These are phyloP conservation scores for Sitophilus oryzae DNA, from an alignment of 1,140 invertebrate genomes.

Conservation along the genomic window DNA sequence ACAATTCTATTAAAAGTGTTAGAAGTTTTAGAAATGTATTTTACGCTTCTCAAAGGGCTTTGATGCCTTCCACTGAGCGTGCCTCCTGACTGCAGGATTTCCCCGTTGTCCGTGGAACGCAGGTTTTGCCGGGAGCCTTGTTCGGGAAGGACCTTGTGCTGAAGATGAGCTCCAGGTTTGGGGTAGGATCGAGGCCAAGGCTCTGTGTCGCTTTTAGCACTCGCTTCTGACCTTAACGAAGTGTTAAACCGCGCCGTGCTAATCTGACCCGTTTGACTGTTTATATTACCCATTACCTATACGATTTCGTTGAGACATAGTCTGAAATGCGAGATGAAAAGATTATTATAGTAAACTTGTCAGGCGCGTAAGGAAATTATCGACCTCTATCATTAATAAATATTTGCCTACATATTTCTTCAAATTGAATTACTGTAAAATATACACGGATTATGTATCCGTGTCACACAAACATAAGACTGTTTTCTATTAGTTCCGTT, in stretches of 20 bases:
- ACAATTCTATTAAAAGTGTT: background rate
- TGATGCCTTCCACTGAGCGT: conserved; percentile 59
- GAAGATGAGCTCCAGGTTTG: conserved; percentile 40
- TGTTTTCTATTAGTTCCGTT: too few relatives aligned
- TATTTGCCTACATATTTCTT: too few relatives aligned
- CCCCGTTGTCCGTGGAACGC: conserved; percentile 70
- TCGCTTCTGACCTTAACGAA: background rate
- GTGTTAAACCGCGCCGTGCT: conserved; percentile 10
- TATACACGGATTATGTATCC: too few relatives aligned
- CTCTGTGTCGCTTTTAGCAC: conserved; percentile 17
- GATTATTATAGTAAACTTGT: too few relatives aligned
- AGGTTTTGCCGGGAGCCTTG: conserved; percentile 53
- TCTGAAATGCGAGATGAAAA: conserved; percentile 14
- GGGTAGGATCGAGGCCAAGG: conserved; percentile 49
- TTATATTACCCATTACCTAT: conserved; percentile 40
- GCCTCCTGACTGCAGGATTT: conserved; percentile 69
- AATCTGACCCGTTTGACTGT: conserved; percentile 35
- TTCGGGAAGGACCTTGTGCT: conserved; percentile 62
- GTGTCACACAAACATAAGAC: too few relatives aligned
- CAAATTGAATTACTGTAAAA: too few relatives aligned
- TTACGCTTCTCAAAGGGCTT: conserved; percentile 5
- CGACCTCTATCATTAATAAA: too few relatives aligned
- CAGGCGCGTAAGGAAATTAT: too few relatives aligned
- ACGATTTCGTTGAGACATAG: conserved; percentile 3
- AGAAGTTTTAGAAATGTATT: conserved; percentile 4